Evolutionary conservation across 2,113 vertebrate genomes (phyloP).

Genomic region (Notothenia coriiceps): DNA sequence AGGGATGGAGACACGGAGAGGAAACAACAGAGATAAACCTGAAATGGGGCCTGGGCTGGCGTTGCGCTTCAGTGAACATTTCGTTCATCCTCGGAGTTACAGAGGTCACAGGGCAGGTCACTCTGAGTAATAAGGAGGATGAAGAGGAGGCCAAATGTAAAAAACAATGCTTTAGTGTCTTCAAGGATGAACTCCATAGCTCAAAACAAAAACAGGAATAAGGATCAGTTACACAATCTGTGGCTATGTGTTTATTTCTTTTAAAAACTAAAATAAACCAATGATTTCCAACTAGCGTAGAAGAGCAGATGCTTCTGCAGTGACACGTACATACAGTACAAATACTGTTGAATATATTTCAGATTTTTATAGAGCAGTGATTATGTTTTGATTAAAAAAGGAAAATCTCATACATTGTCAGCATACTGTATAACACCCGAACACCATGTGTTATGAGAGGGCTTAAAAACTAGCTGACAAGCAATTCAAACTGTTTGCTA

Average conservation of each 20-base stretch:
- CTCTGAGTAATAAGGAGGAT: neutral
- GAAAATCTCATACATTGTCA: neutral
- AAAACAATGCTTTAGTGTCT: neutral
- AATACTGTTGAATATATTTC: neutral
- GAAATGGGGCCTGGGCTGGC: neutral
- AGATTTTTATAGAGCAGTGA: neutral
- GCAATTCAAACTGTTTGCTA: neutral
- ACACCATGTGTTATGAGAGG: neutral
- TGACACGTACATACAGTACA: neutral
- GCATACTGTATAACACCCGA: neutral
- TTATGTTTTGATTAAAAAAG: constrained; percentile 21
- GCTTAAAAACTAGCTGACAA: neutral
- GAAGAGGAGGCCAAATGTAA: neutral
- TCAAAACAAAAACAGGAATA: neutral
- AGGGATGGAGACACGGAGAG: constrained; percentile 44
- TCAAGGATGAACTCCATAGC: no score
- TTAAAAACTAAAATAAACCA: neutral
- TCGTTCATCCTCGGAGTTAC: neutral
- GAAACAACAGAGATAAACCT: constrained; percentile 43
- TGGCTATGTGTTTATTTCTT: neutral
- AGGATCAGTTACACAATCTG: neutral
- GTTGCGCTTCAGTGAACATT: constrained; percentile 23
- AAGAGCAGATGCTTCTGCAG: neutral
- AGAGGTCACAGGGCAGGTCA: neutral
- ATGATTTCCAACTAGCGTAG: neutral